A percentile compares a stretch with the other conserved stretches of the same genome.
phyloP scores from a whole-genome alignment of 2,113 vertebrate genomes.

The Thermophis baileyi region DNA sequence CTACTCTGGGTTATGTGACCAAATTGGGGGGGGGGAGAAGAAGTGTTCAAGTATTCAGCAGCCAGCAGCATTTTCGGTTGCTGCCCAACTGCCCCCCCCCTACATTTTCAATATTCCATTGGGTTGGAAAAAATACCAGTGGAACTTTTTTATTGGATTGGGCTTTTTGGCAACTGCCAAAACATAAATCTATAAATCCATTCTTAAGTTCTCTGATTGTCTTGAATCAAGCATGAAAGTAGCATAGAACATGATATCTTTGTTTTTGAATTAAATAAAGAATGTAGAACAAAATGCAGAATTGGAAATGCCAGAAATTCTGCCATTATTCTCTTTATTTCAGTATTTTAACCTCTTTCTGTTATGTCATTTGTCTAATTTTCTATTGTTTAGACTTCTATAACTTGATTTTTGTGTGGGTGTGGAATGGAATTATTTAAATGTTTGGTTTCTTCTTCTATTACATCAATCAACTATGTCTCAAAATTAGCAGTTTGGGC shows the following conservation, averaged over 20 bases:
- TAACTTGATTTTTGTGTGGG: too few relatives aligned
- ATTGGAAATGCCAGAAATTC: not conserved
- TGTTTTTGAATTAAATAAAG: not conserved
- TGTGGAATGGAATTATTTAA: not conserved
- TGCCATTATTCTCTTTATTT: not conserved
- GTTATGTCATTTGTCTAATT: not conserved
- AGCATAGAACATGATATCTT: not conserved
- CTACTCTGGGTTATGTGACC: not conserved
- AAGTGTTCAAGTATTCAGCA: not conserved
- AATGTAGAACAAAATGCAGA: not conserved
- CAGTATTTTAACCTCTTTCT: not conserved
- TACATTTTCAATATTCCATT: not conserved
- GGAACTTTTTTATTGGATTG: not conserved
- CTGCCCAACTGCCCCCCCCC: not conserved
- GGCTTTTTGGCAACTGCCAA: not conserved
- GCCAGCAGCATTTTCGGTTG: not conserved
- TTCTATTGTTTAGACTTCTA: not conserved
- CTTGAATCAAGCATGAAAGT: not conserved
- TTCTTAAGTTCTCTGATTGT: not conserved
- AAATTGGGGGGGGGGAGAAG: not conserved
- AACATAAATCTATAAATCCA: not conserved
- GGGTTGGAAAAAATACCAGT: not conserved
- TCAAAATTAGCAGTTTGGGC: not conserved
- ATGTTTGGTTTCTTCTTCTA: not conserved
- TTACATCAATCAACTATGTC: not conserved